phyloP scores from a whole-genome alignment of 2,888 invertebrate species.

The Elysia crispata region DNA sequence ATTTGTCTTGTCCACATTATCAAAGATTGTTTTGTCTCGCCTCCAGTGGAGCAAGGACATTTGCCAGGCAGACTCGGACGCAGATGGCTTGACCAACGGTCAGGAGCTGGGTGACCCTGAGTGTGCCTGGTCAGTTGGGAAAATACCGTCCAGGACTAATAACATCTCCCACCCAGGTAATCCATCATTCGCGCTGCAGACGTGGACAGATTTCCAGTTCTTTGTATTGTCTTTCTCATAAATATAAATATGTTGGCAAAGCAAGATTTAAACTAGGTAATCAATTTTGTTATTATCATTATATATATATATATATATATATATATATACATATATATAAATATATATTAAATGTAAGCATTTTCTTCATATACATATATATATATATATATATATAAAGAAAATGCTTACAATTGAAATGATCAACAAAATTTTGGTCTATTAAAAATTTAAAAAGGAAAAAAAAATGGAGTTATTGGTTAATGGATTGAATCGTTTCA shows the following conservation, averaged over 20 bases:
- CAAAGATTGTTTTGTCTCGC: too few relatives aligned
- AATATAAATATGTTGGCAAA: too few relatives aligned
- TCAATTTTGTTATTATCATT: too few relatives aligned
- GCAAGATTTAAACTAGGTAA: too few relatives aligned
- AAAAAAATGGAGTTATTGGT: not conserved
- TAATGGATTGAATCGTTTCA: not conserved
- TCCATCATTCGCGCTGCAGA: too few relatives aligned
- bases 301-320: not conserved
- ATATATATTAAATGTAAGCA: not conserved
- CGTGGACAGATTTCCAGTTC: too few relatives aligned
- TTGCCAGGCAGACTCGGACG: constrained; percentile 39
- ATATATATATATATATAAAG: not conserved
- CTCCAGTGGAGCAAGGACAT: constrained; percentile 34
- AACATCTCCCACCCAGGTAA: constrained; percentile 44
- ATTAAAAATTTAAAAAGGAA: too few relatives aligned
- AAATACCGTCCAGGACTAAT: constrained; percentile 4
- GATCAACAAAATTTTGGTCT: too few relatives aligned
- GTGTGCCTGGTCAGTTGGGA: constrained; percentile 33
- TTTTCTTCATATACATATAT: too few relatives aligned
- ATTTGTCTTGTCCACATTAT: too few relatives aligned
- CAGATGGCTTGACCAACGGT: constrained; percentile 42
- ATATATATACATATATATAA: not conserved
- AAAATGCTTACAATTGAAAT: not conserved
- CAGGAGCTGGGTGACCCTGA: constrained; percentile 46
- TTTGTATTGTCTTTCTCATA: too few relatives aligned